Base-by-base conservation (phyloP, 2,797 vertebrate species). In the Bucorvus abyssinicus region DNA sequence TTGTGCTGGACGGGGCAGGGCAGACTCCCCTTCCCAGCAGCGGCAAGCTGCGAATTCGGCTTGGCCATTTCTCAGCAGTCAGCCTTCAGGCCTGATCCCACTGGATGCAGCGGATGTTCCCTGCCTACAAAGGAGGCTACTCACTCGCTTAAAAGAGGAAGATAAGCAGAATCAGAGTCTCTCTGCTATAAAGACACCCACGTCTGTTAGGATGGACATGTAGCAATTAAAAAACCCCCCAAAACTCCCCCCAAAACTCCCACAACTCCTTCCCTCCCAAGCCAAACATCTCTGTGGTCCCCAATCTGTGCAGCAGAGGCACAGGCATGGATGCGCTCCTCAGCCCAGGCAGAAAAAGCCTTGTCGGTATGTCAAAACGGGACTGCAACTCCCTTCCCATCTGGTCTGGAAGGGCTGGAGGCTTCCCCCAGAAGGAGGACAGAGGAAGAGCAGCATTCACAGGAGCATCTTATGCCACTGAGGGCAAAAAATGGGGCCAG, bases 331-430 rank as follows among this genome's bases (percentile, higher is more conserved):
- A 64, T 7, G 2, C 0, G 1, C 11, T 80, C 19, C 56, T 68
- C 2, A 17, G 87, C 40, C 15, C 42, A 60, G 52, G 42, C 67
- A 81, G 75, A 49, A 68, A 79, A 79, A 87, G 60, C 55, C 38
- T 89, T 34, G 32, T 76, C 50, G 75, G 55, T 50, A 79, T 8
- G 14, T 85, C 93, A 77, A 69, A 77, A 61, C 21, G 76, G 90
- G 93, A 90, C 68, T 45, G 68, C 52, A 91, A 63, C 52, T 95
- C 82, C 94, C 85, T 56, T 26, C 45, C 94, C 94, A 90, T 73
- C 91, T 94, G 95, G 81, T 84, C 84, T 78, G 74, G 59, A 79
- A 75, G 63, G 87, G 89, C 89, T 77, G 59, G 63, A 93, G 63
- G 84, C 75, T 91, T 60, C 30, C 44, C 38, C 75, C 75, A 95